Base-by-base conservation (phyloP, 2,888 invertebrate genomes). In the Pollenia labialis region DNA sequence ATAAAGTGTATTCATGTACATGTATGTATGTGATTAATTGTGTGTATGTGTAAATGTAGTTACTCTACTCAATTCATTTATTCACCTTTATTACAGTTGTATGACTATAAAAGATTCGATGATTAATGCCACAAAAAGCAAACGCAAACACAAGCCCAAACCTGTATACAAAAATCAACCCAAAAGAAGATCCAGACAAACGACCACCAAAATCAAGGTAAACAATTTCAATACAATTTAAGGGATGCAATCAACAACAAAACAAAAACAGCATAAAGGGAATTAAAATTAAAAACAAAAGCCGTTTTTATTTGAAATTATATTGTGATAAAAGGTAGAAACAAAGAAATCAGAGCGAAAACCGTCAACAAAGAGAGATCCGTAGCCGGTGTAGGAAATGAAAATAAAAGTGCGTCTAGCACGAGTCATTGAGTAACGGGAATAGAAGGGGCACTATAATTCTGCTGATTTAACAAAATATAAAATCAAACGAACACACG, bases 41-140 rank as follows among this genome's bases (percentile, higher is more conserved):
- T 48, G 58, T 58, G 58, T 68, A 32, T 23, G 14, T 48, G 44
- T 11, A 8, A 50, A 60, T 74, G 4, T 48, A 79, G 42, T 52
- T 42, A 58, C 23, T 68, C 18, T 62, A 80, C 52, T 66, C 71
- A 81, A 85, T 87, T 87, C 87, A 87, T 87, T 84, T 68, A 60
- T 81, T 68, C 76, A 87, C 87, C 87, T 87, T 87, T 81, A 84
- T 87, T 81, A 69, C 80, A 80, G 48, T 77, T 18, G 66, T 83
- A 81, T 83, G 83, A 58, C 58, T 82, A 83, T 6, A 32, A 32
- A 48, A 83, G 75, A 72, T 83, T 60, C 58, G 60, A 77, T 84
- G 84, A 87, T 87, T 87, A 87, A 87, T 87, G 84, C 81, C 72
- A 68, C 86, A 83, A 81, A 84, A 81, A 74, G 77, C 76, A 87